phyloP scores from a whole-genome alignment of 2,797 vertebrate species.

The Cephalopachus bancanus region DNA sequence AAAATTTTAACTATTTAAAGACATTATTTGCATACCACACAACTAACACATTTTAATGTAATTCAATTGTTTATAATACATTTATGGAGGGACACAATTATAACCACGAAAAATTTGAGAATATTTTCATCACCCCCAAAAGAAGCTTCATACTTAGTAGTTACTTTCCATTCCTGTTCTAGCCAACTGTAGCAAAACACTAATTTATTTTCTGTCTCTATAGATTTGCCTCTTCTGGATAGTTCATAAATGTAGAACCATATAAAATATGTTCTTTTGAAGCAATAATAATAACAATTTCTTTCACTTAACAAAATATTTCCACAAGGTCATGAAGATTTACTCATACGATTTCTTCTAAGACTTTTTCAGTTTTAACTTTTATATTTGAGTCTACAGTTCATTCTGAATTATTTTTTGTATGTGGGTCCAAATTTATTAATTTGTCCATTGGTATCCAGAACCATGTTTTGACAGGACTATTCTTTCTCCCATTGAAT shows the following conservation, averaged over 20 bases:
- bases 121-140: not conserved
- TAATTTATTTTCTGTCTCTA: not conserved
- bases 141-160: not conserved
- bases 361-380: not conserved
- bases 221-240: not conserved
- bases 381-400: not conserved
- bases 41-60: not conserved
- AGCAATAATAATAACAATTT: not conserved
- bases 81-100: not conserved
- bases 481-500: not conserved
- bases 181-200: not conserved
- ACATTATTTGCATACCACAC: not conserved
- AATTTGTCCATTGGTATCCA: not conserved
- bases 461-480: not conserved
- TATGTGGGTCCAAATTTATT: not conserved
- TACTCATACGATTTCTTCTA: not conserved
- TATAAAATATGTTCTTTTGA: not conserved
- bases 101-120: not conserved
- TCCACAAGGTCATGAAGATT: not conserved
- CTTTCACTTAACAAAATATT: not conserved
- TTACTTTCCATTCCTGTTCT: not conserved
- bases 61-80: not conserved
- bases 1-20: not conserved
- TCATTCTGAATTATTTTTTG: not conserved
- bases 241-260: not conserved